phyloP scores from a whole-genome alignment of 2,113 vertebrate genomes.

The Riparia riparia region DNA sequence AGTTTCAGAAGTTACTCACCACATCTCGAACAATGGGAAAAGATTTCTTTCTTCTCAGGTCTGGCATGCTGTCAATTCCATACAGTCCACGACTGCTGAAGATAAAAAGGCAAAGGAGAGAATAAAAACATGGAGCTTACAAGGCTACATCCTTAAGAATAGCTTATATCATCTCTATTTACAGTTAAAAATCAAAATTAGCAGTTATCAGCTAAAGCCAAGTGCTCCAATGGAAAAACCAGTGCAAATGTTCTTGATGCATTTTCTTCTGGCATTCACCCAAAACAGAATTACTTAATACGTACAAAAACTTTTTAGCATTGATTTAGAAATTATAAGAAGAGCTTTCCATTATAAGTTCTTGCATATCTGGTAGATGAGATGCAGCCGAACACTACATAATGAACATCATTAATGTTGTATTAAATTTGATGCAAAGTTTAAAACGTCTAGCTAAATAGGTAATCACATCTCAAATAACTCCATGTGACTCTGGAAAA shows the following conservation, averaged over 20 bases:
- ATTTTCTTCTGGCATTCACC: not conserved
- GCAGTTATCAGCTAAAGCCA: not conserved
- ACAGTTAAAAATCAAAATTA: not conserved
- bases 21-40: constrained; percentile 95
- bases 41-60: constrained; percentile 95
- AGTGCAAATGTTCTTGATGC: not conserved
- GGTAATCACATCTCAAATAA: not conserved
- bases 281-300: not conserved
- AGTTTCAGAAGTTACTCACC: constrained; percentile 79
- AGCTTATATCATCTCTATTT: not conserved
- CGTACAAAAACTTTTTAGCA: not conserved
- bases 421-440: not conserved
- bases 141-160: not conserved
- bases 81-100: constrained; percentile 88
- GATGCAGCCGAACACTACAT: not conserved
- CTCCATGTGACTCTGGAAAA: not conserved
- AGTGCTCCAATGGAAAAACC: not conserved
- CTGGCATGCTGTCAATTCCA: constrained; percentile 99
- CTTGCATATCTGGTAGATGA: not conserved
- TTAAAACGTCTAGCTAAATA: not conserved
- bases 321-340: not conserved
- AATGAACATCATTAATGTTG: not conserved
- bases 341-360: not conserved
- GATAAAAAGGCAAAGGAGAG: constrained; percentile 12
- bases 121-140: not conserved